These are phyloP conservation scores for Euwallacea similis DNA, from an alignment of 1,140 invertebrate species.

Conservation along the genomic window DNA sequence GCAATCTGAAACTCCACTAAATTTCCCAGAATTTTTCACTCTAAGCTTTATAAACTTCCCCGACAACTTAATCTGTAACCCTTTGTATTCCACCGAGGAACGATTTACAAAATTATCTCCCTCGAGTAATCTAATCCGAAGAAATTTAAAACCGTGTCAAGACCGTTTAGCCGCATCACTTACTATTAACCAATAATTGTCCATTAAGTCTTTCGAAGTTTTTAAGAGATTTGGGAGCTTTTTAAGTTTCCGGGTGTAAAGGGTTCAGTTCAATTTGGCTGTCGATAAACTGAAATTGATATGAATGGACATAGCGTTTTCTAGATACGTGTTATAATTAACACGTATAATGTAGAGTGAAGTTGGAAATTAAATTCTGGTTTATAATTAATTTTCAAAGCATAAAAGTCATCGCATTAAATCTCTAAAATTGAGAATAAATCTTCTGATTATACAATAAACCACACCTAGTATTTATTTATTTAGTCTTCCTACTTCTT, in stretches of 20 bases:
- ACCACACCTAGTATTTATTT: too few relatives aligned
- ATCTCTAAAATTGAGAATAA: too few relatives aligned
- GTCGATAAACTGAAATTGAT: not conserved
- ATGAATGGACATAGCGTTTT: too few relatives aligned
- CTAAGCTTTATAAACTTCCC: not conserved
- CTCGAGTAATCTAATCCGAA: slow-evolving; percentile 22
- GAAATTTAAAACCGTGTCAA: slow-evolving; percentile 31
- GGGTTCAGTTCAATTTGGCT: not conserved
- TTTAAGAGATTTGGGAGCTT: slow-evolving; percentile 25
- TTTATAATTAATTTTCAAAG: too few relatives aligned
- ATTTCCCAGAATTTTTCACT: too few relatives aligned
- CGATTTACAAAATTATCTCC: slow-evolving; percentile 29
- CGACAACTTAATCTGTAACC: slow-evolving; percentile 16
- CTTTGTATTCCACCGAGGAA: slow-evolving; percentile 15
- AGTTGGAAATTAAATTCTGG: too few relatives aligned
- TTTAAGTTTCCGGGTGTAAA: not conserved
- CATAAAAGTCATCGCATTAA: too few relatives aligned
- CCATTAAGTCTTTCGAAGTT: slow-evolving; percentile 30
- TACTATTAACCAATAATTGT: slow-evolving; percentile 35
- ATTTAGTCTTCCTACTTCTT: too few relatives aligned
- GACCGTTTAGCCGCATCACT: slow-evolving; percentile 28
- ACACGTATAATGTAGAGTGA: too few relatives aligned
- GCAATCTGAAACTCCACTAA: too few relatives aligned
- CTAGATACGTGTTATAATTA: too few relatives aligned
- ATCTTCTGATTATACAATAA: too few relatives aligned